phyloP scores from a whole-genome alignment of 2,888 invertebrate species.

The Eupithecia exiguata region DNA sequence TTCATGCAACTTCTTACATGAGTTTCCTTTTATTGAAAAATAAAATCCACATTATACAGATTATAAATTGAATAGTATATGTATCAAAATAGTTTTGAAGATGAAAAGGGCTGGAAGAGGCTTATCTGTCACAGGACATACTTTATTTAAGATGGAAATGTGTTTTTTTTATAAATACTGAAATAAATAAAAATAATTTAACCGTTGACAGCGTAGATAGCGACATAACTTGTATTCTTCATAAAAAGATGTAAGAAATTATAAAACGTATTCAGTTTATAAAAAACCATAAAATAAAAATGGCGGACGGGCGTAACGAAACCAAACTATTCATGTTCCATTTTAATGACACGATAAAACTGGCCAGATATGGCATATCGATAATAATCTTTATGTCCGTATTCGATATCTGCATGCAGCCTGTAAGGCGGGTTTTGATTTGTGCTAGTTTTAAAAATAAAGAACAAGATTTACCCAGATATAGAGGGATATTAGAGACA shows the following conservation, averaged over 20 bases:
- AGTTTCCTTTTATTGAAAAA: background rate
- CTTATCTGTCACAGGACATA: no score
- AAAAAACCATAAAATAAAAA: slow-evolving; percentile 50
- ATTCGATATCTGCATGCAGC: slow-evolving; percentile 35
- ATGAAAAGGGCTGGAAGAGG: no score
- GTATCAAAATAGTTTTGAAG: no score
- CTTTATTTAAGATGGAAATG: no score
- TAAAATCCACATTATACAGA: no score
- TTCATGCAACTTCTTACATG: background rate
- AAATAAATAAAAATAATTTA: background rate
- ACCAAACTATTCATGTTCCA: slow-evolving; percentile 62
- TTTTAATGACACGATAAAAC: slow-evolving; percentile 76
- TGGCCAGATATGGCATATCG: slow-evolving; percentile 66
- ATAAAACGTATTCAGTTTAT: slow-evolving; percentile 45
- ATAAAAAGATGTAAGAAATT: background rate
- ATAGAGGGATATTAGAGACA: background rate
- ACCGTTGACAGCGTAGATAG: background rate
- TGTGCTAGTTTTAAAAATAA: background rate
- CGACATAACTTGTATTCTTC: background rate
- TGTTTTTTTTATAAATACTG: no score
- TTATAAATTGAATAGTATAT: no score
- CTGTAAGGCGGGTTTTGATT: background rate
- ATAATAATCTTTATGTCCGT: slow-evolving; percentile 60
- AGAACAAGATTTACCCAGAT: background rate
- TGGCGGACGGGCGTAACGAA: slow-evolving; percentile 66